These are phyloP conservation scores for Hippocampus zosterae DNA, from an alignment of 2,113 vertebrate species.

Conservation along the genomic window DNA sequence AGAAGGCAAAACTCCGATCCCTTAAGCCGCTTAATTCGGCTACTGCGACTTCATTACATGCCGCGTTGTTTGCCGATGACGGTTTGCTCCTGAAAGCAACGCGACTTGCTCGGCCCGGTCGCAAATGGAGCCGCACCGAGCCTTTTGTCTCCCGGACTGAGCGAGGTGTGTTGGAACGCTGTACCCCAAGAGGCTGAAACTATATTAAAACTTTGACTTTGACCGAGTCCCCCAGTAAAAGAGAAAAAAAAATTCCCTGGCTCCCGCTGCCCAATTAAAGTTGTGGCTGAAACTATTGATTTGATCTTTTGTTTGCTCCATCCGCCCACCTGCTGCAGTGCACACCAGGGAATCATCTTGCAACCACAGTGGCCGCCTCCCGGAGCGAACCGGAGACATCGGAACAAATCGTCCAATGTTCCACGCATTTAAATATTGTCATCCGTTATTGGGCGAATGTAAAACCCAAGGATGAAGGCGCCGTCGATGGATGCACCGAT, in stretches of 20 bases:
- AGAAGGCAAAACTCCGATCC: conserved; percentile 69
- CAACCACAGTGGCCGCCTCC: conserved; percentile 33
- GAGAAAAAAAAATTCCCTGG: conserved; percentile 51
- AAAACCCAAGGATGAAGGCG: neutral
- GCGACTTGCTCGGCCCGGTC: conserved; percentile 37
- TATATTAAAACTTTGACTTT: conserved; percentile 75
- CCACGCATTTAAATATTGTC: neutral
- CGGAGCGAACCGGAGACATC: conserved; percentile 1
- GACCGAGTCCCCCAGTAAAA: conserved; percentile 63
- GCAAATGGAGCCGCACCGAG: conserved; percentile 5
- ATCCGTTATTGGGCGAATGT: neutral
- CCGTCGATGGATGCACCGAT: neutral
- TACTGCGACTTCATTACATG: conserved; percentile 71
- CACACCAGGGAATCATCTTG: conserved; percentile 49
- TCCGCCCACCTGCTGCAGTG: conserved; percentile 57
- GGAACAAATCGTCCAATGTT: neutral
- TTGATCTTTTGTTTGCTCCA: conserved; percentile 63
- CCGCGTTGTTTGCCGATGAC: conserved; percentile 64
- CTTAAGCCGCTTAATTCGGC: conserved; percentile 73
- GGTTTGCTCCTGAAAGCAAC: neutral
- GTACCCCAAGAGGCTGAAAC: conserved; percentile 47
- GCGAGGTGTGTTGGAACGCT: conserved; percentile 33
- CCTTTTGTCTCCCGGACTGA: conserved; percentile 53
- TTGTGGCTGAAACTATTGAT: conserved; percentile 65
- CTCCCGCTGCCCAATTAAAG: conserved; percentile 66